phyloP scores from a whole-genome alignment of 1,140 invertebrate genomes.

The Zaprionus capensis region DNA sequence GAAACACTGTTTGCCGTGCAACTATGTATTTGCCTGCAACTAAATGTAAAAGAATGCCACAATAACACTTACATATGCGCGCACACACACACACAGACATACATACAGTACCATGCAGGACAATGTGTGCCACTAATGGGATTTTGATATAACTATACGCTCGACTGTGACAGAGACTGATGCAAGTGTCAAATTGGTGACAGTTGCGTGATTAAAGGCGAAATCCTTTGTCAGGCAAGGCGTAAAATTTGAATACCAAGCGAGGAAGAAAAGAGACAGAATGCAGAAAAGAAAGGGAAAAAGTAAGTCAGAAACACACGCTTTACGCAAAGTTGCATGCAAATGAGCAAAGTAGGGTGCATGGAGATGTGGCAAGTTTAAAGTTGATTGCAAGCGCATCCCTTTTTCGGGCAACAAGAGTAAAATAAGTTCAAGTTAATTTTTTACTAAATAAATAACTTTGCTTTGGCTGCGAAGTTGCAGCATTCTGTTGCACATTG shows the following conservation, averaged over 20 bases:
- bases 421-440: slow-evolving; percentile 54
- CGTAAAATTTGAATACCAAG: slow-evolving; percentile 35
- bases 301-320: slow-evolving; percentile 1
- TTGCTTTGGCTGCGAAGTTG: slow-evolving; percentile 21
- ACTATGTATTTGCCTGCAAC: slow-evolving; percentile 15
- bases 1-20: slow-evolving; percentile 44
- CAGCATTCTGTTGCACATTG: not conserved
- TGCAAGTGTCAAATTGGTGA: slow-evolving; percentile 47
- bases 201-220: slow-evolving; percentile 69
- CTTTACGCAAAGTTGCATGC: not conserved
- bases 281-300: not conserved
- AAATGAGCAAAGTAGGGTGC: not conserved
- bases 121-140: slow-evolving; percentile 62
- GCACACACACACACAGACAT: slow-evolving; percentile 16
- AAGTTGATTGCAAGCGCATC: slow-evolving; percentile 46
- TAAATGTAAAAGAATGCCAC: slow-evolving; percentile 20
- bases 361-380: slow-evolving; percentile 16
- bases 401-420: slow-evolving; percentile 17
- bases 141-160: slow-evolving; percentile 67
- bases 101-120: not conserved
- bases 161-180: slow-evolving; percentile 47
- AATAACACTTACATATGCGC: slow-evolving; percentile 17
- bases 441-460: slow-evolving; percentile 61
- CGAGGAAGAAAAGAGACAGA: not conserved
- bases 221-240: slow-evolving; percentile 48